Evolutionary conservation across 2,797 vertebrate species (phyloP), one percentile per base, ranked within the genome.

Genomic region (Acanthis flammea): DNA sequence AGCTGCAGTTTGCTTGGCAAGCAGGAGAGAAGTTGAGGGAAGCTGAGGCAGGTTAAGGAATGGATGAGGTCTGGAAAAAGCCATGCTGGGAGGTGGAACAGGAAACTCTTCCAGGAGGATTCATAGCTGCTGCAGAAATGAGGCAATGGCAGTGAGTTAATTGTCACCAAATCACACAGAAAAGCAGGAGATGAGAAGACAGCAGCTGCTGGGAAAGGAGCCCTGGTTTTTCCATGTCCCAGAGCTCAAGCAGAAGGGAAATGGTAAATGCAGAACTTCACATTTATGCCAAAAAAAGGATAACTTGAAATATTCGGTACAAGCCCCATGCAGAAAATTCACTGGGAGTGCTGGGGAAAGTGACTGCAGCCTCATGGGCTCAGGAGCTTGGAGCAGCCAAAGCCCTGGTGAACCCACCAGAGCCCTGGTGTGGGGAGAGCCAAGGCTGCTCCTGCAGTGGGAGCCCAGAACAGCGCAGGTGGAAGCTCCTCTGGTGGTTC

Each of bases 81-180:
- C 76, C 5, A 0, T 6, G 19, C 42, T 72, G 60, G 62, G 45
- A 73, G 28, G 22, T 8, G 41, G 15, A 6, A 9, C 0, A 2
- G 60, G 31, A 28, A 78, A 25, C 2, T 12, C 27, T 67, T 15
- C 5, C 35, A 41, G 70, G 35, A 60, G 67, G 65, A 61, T 63
- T 42, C 6, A 3, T 27, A 53, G 22, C 23, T 85, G 54, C 72
- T 76, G 60, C 62, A 78, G 41, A 54, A 61, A 44, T 45, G 54
- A 23, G 21, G 60, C 30, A 45, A 12, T 19, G 33, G 73, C 66
- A 86, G 24, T 1, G 33, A 33, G 78, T 53, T 35, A 44, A 16
- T 45, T 57, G 75, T 48, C 74, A 57, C 35, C 53, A 71, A 80
- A 54, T 25, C 19, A 1, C 66, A 27, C 9, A 30, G 45, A 19